Evolutionary conservation across 1,140 invertebrate species (phyloP), one percentile per base, ranked within the genome.

Genomic region (Pomacea maculata): DNA sequence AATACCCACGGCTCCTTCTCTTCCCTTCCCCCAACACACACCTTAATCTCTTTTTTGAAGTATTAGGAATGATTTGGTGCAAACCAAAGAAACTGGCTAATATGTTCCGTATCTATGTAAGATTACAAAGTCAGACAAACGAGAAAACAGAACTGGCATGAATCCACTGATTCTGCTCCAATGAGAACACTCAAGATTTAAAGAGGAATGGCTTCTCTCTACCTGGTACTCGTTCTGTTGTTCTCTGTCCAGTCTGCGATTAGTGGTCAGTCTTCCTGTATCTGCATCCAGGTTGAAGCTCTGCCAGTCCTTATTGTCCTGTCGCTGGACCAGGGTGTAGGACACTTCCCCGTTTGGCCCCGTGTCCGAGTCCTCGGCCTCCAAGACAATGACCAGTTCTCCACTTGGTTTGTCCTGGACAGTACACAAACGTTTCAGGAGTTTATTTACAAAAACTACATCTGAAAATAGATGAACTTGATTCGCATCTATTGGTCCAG

Each of bases 331-430:
- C 29, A 88, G 84, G 12, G 82, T 80, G 74, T 87, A 88, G 19
- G 55, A 65, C n/a, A 88, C 85, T 61, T 84, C 72, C 15, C 86
- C 87, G 80, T 88, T 88, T 15, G 67, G 78, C 4, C 87, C 87
- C 19, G 83, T 83, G 67, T 88, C 87, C 17, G 82, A 82, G 76
- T 88, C 87, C 15, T 75, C 82, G 5, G 87, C 86, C 68, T 65
- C 76, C 14, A 88, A 77, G 17, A 73, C 64, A 52, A 86, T 85
- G 11, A 88, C 82, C 64, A 72, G 67, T 6, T 81, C 83, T n/a
- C 84, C 83, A 1, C 65, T 25, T 4, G 82, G 72, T 75, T 83
- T 77, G 81, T 85, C 82, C 87, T 87, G 68, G 10, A 57, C 68
- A 29, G 45, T 67, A 80, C 17, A 64, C 25, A 78, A n/a, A 75